These are phyloP conservation scores for Climacteris rufus DNA, from an alignment of 2,113 vertebrate species.

Conservation along the genomic window DNA sequence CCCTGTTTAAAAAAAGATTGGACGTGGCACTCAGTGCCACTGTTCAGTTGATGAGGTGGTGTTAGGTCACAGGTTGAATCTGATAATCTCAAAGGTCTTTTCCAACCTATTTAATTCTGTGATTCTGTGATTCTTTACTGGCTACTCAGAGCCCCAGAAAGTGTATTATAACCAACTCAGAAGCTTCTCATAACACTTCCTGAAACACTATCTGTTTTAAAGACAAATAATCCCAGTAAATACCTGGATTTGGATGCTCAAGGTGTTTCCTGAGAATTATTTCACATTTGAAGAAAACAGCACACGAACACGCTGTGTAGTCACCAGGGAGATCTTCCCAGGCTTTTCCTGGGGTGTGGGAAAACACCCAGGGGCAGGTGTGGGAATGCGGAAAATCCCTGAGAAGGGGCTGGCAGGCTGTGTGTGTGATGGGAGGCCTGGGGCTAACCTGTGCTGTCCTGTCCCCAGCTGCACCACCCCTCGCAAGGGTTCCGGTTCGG, in stretches of 20 bases:
- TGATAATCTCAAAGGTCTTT: too few relatives aligned
- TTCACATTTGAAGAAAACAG: not conserved
- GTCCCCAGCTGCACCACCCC: constrained; percentile 83
- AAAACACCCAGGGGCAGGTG: not conserved
- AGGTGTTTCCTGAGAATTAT: not conserved
- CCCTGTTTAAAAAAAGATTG: too few relatives aligned
- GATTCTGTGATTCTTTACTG: too few relatives aligned
- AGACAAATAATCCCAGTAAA: not conserved
- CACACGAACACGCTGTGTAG: not conserved
- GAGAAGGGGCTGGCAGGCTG: too few relatives aligned
- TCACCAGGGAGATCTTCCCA: not conserved
- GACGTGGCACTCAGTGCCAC: too few relatives aligned
- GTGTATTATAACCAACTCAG: not conserved
- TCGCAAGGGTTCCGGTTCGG: constrained; percentile 89
- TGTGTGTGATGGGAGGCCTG: not conserved
- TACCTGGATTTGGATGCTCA: not conserved
- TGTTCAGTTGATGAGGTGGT: too few relatives aligned
- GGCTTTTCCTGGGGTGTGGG: not conserved
- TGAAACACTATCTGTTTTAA: not conserved
- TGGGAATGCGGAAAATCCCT: not conserved
- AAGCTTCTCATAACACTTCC: not conserved
- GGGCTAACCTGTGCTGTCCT: constrained; percentile 7
- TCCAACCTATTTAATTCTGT: too few relatives aligned
- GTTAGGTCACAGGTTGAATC: too few relatives aligned
- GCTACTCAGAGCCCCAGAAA: not conserved